Conservation (phyloP, 2,888 invertebrate genomes). For the Dendrolimus houi region DNA sequence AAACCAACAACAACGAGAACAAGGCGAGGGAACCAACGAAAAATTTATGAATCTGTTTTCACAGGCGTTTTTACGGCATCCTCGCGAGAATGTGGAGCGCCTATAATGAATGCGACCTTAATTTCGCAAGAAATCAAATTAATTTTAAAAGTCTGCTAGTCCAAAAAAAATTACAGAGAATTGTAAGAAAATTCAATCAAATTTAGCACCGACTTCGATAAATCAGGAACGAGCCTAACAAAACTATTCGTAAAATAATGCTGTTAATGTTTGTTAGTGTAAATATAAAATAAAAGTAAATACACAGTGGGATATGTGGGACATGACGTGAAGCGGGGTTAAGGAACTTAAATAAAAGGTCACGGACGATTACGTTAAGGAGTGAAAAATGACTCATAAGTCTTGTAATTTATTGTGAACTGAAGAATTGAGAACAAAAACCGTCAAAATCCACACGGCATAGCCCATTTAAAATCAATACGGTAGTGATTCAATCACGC, state of each 20-base stretch:
- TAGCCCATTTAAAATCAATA: background rate
- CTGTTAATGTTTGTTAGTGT: constrained; percentile 23
- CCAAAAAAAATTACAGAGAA: no score
- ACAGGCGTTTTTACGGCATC: no score
- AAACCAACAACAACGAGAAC: no score
- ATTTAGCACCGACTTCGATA: background rate
- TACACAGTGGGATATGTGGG: background rate
- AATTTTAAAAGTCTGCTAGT: no score
- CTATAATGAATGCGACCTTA: no score
- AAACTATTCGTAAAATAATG: no score
- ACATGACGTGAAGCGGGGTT: constrained; percentile 19
- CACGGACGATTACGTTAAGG: constrained; percentile 33
- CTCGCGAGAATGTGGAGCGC: no score
- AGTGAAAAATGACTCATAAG: constrained; percentile 7
- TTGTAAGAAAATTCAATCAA: no score
- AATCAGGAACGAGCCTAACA: background rate
- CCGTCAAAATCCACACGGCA: background rate
- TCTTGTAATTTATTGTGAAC: background rate
- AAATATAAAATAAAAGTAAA: constrained; percentile 8
- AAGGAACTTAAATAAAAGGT: constrained; percentile 33
- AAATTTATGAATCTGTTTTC: no score
- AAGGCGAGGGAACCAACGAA: no score
- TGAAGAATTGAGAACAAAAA: background rate
- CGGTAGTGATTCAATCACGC: background rate
- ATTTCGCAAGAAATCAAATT: no score